Percentiles rank a stretch among this genome's conserved stretches.
Evolutionary conservation across 2,113 vertebrate genomes (phyloP).

Genomic region (Thymallus thymallus): DNA sequence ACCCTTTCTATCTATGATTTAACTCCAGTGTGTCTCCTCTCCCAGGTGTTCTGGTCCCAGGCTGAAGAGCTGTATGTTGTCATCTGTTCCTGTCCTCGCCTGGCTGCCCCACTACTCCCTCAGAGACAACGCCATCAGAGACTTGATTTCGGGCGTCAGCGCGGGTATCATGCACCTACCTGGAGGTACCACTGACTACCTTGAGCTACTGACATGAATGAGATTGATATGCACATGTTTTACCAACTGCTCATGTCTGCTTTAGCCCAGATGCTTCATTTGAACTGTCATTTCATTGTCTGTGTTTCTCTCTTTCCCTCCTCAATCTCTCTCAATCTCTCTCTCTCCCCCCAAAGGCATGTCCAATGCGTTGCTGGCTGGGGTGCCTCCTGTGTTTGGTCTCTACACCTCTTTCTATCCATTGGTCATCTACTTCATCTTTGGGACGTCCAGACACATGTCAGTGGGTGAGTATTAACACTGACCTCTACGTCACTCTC

Average conservation of each 20-base stretch:
- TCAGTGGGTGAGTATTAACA: slow-evolving; percentile 80
- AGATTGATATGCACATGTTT: too few species aligned
- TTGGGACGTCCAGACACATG: slow-evolving; percentile 89
- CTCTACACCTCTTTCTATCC: slow-evolving; percentile 91
- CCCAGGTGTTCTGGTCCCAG: slow-evolving; percentile 75
- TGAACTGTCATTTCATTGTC: neutral
- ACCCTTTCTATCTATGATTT: neutral
- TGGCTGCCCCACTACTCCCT: slow-evolving; percentile 89
- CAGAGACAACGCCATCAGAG: slow-evolving; percentile 82
- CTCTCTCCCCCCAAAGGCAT: slow-evolving; percentile 70
- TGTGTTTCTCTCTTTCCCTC: neutral
- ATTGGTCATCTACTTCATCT: slow-evolving; percentile 87
- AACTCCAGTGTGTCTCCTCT: neutral
- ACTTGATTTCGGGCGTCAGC: slow-evolving; percentile 85
- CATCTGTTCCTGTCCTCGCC: slow-evolving; percentile 74
- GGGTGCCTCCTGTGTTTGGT: slow-evolving; percentile 83
- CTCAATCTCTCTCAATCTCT: neutral
- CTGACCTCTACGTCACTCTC: neutral
- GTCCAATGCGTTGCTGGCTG: slow-evolving; percentile 86
- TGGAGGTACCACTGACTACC: slow-evolving; percentile 56
- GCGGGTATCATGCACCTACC: slow-evolving; percentile 94
- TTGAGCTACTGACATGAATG: too few species aligned
- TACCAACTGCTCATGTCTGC: too few species aligned
- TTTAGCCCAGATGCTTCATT: too few species aligned
- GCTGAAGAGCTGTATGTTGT: slow-evolving; percentile 70